A percentile compares a stretch with the other conserved stretches of the same genome.
Evolutionary conservation across 2,888 invertebrate genomes (phyloP).

Genomic region (Lordiphosa fenestrarum): DNA sequence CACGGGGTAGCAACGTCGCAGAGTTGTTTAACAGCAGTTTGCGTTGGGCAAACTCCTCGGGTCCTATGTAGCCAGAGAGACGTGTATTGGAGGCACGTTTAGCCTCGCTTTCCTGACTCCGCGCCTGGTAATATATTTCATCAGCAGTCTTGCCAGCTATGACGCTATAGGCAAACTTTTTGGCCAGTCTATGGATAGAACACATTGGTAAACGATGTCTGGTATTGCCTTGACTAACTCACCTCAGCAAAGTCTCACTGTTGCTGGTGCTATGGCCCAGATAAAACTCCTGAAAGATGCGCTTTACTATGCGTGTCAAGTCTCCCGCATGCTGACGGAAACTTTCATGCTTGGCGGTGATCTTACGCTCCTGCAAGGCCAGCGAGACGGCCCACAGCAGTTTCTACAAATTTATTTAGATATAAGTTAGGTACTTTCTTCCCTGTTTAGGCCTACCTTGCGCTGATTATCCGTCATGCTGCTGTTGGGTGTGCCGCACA

Average conservation of each 20-base stretch:
- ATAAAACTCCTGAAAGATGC: constrained; percentile 83
- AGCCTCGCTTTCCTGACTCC: constrained; percentile 67
- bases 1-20: constrained; percentile 13
- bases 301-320: constrained; percentile 85
- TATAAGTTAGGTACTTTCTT: no score
- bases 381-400: constrained; percentile 90
- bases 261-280: constrained; percentile 86
- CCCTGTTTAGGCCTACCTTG: constrained; percentile 53
- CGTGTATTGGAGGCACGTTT: constrained; percentile 64
- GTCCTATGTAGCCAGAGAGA: constrained; percentile 76
- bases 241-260: constrained; percentile 88
- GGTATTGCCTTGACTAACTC: no score
- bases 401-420: constrained; percentile 81
- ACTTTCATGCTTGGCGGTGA: constrained; percentile 84
- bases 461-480: constrained; percentile 78
- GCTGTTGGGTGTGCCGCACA: constrained; percentile 54
- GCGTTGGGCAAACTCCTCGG: constrained; percentile 77
- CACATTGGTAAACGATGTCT: neutral
- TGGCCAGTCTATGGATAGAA: constrained; percentile 82
- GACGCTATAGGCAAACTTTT: constrained; percentile 84
- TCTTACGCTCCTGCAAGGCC: constrained; percentile 86
- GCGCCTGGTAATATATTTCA: constrained; percentile 81
- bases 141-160: constrained; percentile 85
- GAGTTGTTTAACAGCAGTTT: constrained; percentile 52
- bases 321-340: constrained; percentile 87